phyloP scores from a whole-genome alignment of 1,140 invertebrate species.

The Nebria ingens region DNA sequence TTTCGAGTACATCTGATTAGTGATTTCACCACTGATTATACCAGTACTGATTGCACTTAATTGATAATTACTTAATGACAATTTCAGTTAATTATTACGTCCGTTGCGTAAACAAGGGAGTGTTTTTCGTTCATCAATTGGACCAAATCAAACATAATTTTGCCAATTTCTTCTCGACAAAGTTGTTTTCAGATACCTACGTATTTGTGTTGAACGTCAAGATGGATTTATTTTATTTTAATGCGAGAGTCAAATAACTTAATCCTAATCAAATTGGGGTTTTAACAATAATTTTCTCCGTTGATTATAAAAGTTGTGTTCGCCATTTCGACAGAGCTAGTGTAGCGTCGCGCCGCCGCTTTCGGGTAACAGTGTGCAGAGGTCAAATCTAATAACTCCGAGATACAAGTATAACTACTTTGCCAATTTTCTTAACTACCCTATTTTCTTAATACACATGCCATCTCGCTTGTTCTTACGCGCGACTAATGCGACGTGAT shows the following conservation, averaged over 20 bases:
- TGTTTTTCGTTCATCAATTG: not conserved
- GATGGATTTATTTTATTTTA: too few relatives aligned
- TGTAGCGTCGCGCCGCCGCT: too few relatives aligned
- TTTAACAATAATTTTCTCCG: too few relatives aligned
- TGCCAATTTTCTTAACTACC: constrained; percentile 29
- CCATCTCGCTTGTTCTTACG: constrained; percentile 9
- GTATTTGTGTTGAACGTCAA: too few relatives aligned
- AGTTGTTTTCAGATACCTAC: too few relatives aligned
- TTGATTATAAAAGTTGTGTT: too few relatives aligned
- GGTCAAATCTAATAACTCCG: constrained; percentile 21
- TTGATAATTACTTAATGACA: constrained; percentile 3
- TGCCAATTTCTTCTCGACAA: not conserved
- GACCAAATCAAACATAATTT: not conserved
- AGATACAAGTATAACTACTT: constrained; percentile 28
- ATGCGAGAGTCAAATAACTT: too few relatives aligned
- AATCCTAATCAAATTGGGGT: too few relatives aligned
- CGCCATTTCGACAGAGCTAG: too few relatives aligned
- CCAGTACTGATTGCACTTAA: not conserved
- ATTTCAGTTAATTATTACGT: constrained; percentile 5
- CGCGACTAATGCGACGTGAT: constrained; percentile 11
- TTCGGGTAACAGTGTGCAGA: not conserved
- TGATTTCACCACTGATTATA: not conserved
- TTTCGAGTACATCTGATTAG: not conserved
- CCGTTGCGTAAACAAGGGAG: not conserved
- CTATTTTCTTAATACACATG: constrained; percentile 29